These are phyloP conservation scores for Eriosoma lanigerum DNA, from an alignment of 1,140 invertebrate species.

Conservation along the genomic window DNA sequence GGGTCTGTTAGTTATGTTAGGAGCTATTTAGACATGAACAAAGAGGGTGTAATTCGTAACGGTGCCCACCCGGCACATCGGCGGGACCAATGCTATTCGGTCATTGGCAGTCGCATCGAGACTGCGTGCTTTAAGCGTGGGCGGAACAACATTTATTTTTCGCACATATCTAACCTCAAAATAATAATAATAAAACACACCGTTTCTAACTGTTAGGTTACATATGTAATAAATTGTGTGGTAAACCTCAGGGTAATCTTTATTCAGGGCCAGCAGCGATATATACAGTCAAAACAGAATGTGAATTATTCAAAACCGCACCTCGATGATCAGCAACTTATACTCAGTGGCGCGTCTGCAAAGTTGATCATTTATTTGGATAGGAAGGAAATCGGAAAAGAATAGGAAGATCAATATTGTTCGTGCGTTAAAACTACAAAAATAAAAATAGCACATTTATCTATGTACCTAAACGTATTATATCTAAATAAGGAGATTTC, in stretches of 20 bases:
- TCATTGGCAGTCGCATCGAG: conserved; percentile 49
- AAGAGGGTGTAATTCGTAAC: conserved; percentile 29
- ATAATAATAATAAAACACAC: conserved; percentile 16
- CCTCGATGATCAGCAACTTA: not conserved
- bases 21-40: not conserved
- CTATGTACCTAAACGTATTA: too few relatives aligned
- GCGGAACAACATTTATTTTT: conserved; percentile 18
- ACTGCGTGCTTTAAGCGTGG: conserved; percentile 35
- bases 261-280: conserved; percentile 27
- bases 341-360: not conserved
- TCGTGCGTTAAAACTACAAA: too few relatives aligned
- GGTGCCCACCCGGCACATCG: conserved; percentile 28
- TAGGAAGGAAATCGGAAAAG: not conserved
- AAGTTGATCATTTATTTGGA: conserved; percentile 25
- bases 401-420: too few relatives aligned
- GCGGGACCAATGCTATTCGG: conserved; percentile 42
- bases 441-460: too few relatives aligned
- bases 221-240: conserved; percentile 30
- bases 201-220: conserved; percentile 26
- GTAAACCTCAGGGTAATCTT: conserved; percentile 28
- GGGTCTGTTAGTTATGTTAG: not conserved
- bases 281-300: not conserved
- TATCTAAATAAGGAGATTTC: not conserved
- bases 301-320: conserved; percentile 39
- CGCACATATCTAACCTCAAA: not conserved